phyloP scores from a whole-genome alignment of 2,797 vertebrate species.

The Danio jaintianensis region DNA sequence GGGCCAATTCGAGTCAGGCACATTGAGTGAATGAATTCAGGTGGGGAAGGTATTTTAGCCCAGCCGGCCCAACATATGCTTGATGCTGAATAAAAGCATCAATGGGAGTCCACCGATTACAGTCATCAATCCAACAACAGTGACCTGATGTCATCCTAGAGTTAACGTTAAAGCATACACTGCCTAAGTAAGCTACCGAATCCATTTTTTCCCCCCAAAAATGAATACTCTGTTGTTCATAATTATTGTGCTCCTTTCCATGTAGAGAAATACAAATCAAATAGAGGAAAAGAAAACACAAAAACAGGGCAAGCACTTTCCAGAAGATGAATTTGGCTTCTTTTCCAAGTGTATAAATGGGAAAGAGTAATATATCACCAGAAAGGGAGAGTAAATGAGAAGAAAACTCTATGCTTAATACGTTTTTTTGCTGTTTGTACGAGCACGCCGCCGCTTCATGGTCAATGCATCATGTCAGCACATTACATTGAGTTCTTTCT shows the following conservation, averaged over 20 bases:
- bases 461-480: conserved; percentile 3
- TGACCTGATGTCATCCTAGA: conserved; percentile 4
- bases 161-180: conserved; percentile 5
- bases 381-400: conserved; percentile 1
- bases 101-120: conserved; percentile 33
- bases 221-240: conserved; percentile 2
- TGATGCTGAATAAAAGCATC: conserved; percentile 34
- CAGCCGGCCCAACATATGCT: conserved; percentile 24
- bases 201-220: conserved; percentile 7
- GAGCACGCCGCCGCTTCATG: not conserved
- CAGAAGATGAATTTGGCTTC: not conserved
- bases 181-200: conserved; percentile 12
- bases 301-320: not conserved
- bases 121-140: conserved; percentile 37
- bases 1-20: conserved; percentile 7
- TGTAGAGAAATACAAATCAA: conserved; percentile 1
- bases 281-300: not conserved
- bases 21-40: conserved; percentile 42
- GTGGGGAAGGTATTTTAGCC: conserved; percentile 31
- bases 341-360: not conserved
- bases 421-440: not conserved
- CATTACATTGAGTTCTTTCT: not conserved
- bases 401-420: not conserved
- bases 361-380: conserved; percentile 13
- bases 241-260: conserved; percentile 22